Base-by-base conservation (phyloP, 2,113 vertebrate species). In the Vidua macroura region DNA sequence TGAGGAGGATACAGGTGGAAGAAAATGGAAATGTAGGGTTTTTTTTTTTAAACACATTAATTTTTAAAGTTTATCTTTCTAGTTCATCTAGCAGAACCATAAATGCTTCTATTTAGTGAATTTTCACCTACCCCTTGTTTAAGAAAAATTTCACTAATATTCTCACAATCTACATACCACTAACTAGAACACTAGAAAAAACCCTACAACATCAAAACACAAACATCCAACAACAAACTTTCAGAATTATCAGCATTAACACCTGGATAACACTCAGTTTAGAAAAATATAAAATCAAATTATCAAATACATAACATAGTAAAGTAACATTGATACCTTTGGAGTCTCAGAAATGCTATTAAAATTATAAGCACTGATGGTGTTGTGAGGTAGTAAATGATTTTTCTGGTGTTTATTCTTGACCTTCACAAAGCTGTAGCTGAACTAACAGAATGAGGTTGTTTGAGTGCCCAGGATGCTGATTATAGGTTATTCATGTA, bases 171-270 rank as follows among this genome's bases (percentile, higher is more conserved):
- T 15, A 49, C 4, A 4, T 60, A 52, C 4, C 12, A 33, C 8
- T 52, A 55, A 25, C 11, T 66, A 44, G 10, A 77, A 39, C 10
- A 22, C 16, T 18, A 46, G 35, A 43, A 39, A 56, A 64, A 8
- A 1, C 0, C 1, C 0, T 9, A 27, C 3, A 52, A 25, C 2
- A 25, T 7, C n/a, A 52, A 81, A 64, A 60, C 17, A 30, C 17
- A 13, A 39, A 84, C 18, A 8, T 6, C 4, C 23, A 60, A 24
- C 7, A 49, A 23, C 2, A 59, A 76, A 13, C 3, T 51, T 59
- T 35, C 16, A 46, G 23, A 91, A 58, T 52, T 48, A n/a, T 31
- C 5, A 53, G 16, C 21, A 28, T 19, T 37, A 83, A 48, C 14
- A 35, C 18, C 9, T 49, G 5, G 4, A 15, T n/a, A 70, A 28